A percentile compares a stretch with the other conserved stretches of the same genome.
Evolutionary conservation across 1,140 invertebrate species (phyloP).

Genomic region (Ephestia elutella): DNA sequence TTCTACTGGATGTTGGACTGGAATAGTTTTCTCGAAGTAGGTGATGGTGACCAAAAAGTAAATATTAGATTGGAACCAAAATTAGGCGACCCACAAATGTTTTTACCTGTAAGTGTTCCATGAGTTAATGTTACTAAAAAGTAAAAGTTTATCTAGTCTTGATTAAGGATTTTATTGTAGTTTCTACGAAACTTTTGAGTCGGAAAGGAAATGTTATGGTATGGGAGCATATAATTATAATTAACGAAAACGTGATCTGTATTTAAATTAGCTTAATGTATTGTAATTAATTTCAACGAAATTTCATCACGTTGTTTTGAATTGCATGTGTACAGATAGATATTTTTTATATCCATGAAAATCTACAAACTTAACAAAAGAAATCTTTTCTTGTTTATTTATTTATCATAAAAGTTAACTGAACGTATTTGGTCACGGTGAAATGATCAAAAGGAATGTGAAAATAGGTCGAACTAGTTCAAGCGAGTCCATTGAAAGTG

Average conservation of each 20-base stretch:
- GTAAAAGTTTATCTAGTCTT: slow-evolving; percentile 6
- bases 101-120: slow-evolving; percentile 81
- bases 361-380: not conserved
- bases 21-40: slow-evolving; percentile 89
- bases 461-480: slow-evolving; percentile 7
- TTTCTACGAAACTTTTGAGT: not conserved
- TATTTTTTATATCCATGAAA: not conserved
- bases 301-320: too few relatives aligned
- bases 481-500: slow-evolving; percentile 3
- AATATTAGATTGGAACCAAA: slow-evolving; percentile 86
- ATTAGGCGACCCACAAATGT: slow-evolving; percentile 84
- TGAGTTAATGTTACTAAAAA: slow-evolving; percentile 21
- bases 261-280: not conserved
- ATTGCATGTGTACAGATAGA: too few relatives aligned
- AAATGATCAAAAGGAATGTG: slow-evolving; percentile 8
- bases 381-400: not conserved
- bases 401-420: not conserved
- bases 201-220: not conserved
- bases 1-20: slow-evolving; percentile 89
- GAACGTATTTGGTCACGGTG: not conserved
- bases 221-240: not conserved
- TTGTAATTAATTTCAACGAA: not conserved
- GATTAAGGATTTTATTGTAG: not conserved
- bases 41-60: slow-evolving; percentile 83
- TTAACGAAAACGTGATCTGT: not conserved